Base-by-base conservation (phyloP, 2,113 vertebrate genomes). In the Procavia capensis region DNA sequence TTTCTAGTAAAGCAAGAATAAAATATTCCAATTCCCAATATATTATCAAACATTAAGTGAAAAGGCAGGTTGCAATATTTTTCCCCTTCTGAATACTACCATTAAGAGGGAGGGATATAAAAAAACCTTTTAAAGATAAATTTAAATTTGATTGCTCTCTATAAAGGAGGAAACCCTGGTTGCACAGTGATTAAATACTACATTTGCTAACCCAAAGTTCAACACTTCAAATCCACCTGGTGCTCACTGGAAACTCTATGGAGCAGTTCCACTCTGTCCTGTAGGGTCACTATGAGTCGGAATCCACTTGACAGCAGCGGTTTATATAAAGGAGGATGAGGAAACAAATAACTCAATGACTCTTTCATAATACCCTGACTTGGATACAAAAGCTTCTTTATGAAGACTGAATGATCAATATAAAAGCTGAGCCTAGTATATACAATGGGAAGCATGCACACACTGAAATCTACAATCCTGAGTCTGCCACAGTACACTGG, bases 331-430 rank as follows among this genome's bases (percentile, higher is more conserved):
- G 31, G 91, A 43, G 94, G 68, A 88, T 90, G 86, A 94, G 84
- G 61, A 92, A 89, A 80, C n/a, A 9, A 25, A 85, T 0, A 2
- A 88, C 13, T 0, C 1, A 86, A 74, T 78, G 80, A 85, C 8
- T 29, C 29, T 82, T 96, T 43, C 80, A 74, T 17, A 91, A 59
- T 50, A 41, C 68, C 96, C 86, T 70, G 3, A 2, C 36, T 88
- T 61, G 36, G 88, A 86, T 0, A 4, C 93, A 97, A 97, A 97
- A 97, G 96, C 94, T 91, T 96, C 85, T 93, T 97, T 74, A 57
- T 43, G 0, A 54, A 96, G 70, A 72, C 70, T 91, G 20, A 95
- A 86, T 97, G 97, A 98, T 96, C 97, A 97, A 96, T 61, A 0
- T 2, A 90, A 96, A 95, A 97, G 93, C 57, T 93, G 36, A 95